Conservation (phyloP, 2,113 vertebrate genomes). For the Cinclus mexicanus region DNA sequence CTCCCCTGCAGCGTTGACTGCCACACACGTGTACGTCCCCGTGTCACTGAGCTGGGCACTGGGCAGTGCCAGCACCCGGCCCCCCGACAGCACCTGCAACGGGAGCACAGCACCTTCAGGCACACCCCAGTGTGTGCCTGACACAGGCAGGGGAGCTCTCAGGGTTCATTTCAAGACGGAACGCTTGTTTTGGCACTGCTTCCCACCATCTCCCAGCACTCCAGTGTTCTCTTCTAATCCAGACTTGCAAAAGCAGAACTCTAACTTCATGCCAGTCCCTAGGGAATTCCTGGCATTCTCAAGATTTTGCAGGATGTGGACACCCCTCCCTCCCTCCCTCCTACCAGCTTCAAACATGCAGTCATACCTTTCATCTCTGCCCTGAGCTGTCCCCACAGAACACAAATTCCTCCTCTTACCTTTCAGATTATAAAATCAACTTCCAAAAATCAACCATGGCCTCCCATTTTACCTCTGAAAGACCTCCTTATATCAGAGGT, state of each 20-base stretch:
- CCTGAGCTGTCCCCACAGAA: neutral
- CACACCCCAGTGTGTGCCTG: neutral
- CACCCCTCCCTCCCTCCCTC: neutral
- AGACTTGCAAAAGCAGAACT: neutral
- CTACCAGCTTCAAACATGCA: neutral
- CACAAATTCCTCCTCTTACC: neutral
- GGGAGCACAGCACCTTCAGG: neutral
- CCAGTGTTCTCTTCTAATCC: neutral
- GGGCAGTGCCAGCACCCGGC: conserved; percentile 81
- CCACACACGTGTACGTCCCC: conserved; percentile 90
- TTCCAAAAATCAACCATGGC: neutral
- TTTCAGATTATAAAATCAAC: neutral
- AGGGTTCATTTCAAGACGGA: neutral
- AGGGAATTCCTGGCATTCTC: neutral
- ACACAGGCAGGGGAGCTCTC: neutral
- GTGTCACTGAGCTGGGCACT: conserved; percentile 89
- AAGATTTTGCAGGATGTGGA: neutral
- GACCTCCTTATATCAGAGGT: neutral
- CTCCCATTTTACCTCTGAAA: neutral
- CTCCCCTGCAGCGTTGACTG: conserved; percentile 93
- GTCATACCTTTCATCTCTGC: neutral
- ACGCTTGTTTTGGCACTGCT: neutral
- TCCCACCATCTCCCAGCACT: neutral
- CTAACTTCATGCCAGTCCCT: neutral
- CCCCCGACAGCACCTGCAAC: conserved; percentile 85